Base-by-base conservation (phyloP, 2,113 vertebrate species). In the Sebastes fasciatus region DNA sequence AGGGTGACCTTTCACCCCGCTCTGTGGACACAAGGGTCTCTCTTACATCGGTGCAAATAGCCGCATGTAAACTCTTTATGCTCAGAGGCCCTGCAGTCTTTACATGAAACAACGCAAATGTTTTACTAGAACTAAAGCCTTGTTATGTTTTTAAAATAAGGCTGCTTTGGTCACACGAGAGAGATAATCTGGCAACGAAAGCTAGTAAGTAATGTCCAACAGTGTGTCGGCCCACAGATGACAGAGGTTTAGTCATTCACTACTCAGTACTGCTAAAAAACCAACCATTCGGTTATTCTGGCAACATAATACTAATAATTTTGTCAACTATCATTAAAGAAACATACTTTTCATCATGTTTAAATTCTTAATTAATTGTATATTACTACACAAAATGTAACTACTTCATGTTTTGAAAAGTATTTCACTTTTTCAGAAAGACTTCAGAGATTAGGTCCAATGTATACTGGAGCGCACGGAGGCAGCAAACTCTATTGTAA, bases 61-160 rank as follows among this genome's bases (percentile, higher is more conserved):
- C 79, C 57, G 34, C 49, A 70, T 23, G 52, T 80, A 46, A 40
- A 66, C 14, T 45, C 51, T 49, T 34, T 43, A 34, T 21, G 49
- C 54, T 73, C 48, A 46, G 43, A 57, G 19, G 34, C 46, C 46
- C 62, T 11, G 26, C 14, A 48, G 43, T 57, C 61, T 58, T 62
- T 23, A 71, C 45, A 34, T 78, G 54, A 68, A 90, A 89, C 49
- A 84, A 57, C 58, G 34, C 26, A 43, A 51, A 26, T 51, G 43
- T 69, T 78, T 84, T 42, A 54, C 62, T 52, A 45, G 52, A 75
- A 54, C 73, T 61, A 78, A 85, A 86, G 79, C 79, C 21, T 87
- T 91, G 77, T 90, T 90, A 57, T 69, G 14, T 57, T 74, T 72
- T 81, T 83, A 21, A 80, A 79, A 90, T 89, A 84, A 92, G 88